Percentiles rank a stretch among this genome's conserved stretches.
Conservation (phyloP, 2,888 invertebrate species). For the Ectemnius lituratus region DNA sequence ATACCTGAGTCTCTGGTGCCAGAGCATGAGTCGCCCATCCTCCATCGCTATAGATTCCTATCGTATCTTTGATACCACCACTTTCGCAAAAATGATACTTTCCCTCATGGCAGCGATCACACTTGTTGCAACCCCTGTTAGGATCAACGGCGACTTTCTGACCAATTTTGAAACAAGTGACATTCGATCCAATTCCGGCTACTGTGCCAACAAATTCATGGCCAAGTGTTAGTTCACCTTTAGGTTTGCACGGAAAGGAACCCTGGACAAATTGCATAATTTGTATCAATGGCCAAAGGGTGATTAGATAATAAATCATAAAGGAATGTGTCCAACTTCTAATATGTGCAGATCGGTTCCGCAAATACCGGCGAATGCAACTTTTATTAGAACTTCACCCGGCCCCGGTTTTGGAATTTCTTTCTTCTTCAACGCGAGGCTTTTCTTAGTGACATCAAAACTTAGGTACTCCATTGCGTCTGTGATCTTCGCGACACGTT, state of each 20-base stretch:
- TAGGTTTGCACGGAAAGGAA: constrained; percentile 82
- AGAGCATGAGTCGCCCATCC: constrained; percentile 85
- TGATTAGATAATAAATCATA: too few species aligned
- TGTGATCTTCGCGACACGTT: not conserved
- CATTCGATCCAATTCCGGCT: constrained; percentile 80
- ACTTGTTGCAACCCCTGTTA: constrained; percentile 83
- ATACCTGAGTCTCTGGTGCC: constrained; percentile 82
- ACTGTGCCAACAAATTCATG: constrained; percentile 85
- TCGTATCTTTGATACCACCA: constrained; percentile 82
- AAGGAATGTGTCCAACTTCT: constrained; percentile 77
- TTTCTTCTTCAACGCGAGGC: constrained; percentile 60
- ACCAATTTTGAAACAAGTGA: constrained; percentile 81
- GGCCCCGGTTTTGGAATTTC: constrained; percentile 63
- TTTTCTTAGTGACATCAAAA: constrained; percentile 65
- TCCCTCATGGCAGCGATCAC: constrained; percentile 82
- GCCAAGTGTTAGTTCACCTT: constrained; percentile 81
- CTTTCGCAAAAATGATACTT: constrained; percentile 83
- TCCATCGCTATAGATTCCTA: constrained; percentile 84
- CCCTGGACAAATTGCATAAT: constrained; percentile 78
- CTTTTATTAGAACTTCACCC: constrained; percentile 83
- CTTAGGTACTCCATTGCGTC: constrained; percentile 70
- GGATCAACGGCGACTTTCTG: constrained; percentile 86
- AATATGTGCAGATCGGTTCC: constrained; percentile 87
- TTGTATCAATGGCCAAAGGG: not conserved
- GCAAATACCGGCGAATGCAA: constrained; percentile 85